These are phyloP conservation scores for Rhyzopertha dominica DNA, from an alignment of 1,140 invertebrate species.

Conservation along the genomic window DNA sequence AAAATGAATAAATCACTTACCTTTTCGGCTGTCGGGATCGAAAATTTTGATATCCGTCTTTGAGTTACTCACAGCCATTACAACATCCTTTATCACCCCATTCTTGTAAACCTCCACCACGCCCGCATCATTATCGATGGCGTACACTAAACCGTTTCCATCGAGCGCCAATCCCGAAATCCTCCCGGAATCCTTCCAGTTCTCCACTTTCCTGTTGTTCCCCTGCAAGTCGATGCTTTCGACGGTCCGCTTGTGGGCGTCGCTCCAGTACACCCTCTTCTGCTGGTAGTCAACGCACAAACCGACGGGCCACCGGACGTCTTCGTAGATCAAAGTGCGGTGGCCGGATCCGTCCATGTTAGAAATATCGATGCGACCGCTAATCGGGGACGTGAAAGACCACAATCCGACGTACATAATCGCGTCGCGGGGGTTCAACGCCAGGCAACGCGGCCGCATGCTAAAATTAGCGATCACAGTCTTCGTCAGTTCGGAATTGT, in stretches of 20 bases:
- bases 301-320: conserved; percentile 80
- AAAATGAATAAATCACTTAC: too few species aligned
- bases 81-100: conserved; percentile 42
- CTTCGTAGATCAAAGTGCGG: conserved; percentile 48
- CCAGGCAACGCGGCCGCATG: conserved; percentile 63
- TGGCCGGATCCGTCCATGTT: conserved; percentile 76
- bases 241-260: conserved; percentile 64
- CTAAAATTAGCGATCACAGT: conserved; percentile 52
- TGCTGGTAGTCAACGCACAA: conserved; percentile 76
- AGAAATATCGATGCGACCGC: conserved; percentile 59
- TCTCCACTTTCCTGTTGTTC: conserved; percentile 59
- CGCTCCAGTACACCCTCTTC: conserved; percentile 71
- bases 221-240: conserved; percentile 74
- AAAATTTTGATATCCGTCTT: conserved; percentile 61
- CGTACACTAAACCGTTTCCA: too few species aligned
- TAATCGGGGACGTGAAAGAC: conserved; percentile 52
- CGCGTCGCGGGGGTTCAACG: conserved; percentile 59
- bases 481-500: conserved; percentile 49
- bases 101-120: conserved; percentile 50
- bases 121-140: too few species aligned
- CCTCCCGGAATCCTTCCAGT: conserved; percentile 53
- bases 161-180: conserved; percentile 70
- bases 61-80: conserved; percentile 49
- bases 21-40: conserved; percentile 47
- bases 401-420: conserved; percentile 80